These are phyloP conservation scores for Hydrolagus colliei DNA, from an alignment of 2,797 vertebrate species.

Conservation along the genomic window DNA sequence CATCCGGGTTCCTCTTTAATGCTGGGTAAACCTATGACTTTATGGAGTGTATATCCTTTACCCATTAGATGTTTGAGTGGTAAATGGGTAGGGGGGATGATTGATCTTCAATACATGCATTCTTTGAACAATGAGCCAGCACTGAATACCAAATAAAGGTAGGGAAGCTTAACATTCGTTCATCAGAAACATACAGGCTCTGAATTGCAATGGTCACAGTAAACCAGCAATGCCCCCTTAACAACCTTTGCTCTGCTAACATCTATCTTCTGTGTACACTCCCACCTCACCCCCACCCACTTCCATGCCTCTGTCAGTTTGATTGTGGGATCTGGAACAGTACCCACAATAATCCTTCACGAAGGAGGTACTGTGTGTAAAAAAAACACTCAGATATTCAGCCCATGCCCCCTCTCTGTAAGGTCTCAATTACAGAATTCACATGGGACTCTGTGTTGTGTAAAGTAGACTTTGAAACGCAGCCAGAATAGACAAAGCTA, in stretches of 20 bases:
- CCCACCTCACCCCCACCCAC: not conserved
- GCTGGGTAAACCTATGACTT: no score
- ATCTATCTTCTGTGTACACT: not conserved
- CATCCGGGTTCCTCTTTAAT: no score
- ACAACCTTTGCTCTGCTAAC: not conserved
- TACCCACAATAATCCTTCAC: not conserved
- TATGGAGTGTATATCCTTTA: no score
- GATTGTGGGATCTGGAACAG: conserved; percentile 18
- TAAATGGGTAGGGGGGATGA: not conserved
- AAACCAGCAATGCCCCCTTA: not conserved
- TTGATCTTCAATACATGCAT: not conserved
- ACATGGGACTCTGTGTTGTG: not conserved
- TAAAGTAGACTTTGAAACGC: conserved; percentile 25
- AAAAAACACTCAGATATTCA: conserved; percentile 3
- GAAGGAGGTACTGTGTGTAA: no score
- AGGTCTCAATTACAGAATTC: conserved; percentile 25
- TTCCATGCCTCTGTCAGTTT: conserved; percentile 1
- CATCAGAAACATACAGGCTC: not conserved
- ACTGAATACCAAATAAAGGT: not conserved
- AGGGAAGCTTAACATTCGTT: not conserved
- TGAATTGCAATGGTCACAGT: not conserved
- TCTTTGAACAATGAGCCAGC: no score
- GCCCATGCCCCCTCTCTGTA: not conserved
- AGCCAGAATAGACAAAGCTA: conserved; percentile 6
- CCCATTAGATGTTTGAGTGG: no score